Evolutionary conservation across 2,797 vertebrate species (phyloP).

Genomic region (Phrynocephalus forsythii): DNA sequence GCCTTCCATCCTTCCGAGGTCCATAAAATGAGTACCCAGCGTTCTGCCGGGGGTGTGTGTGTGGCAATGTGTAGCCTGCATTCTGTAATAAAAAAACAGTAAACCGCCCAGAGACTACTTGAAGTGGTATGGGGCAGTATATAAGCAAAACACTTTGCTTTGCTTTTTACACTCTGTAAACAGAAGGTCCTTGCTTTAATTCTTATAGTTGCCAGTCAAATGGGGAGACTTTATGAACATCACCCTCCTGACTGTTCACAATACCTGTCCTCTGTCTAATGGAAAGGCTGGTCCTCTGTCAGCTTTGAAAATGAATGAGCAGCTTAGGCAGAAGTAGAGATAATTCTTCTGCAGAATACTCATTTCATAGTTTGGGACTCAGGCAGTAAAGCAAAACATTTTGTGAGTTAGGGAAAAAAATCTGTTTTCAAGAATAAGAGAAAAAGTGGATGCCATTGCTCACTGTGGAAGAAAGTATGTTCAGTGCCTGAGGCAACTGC

Average conservation of each 20-base stretch:
- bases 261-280: background rate
- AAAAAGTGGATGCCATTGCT: slow-evolving; percentile 5
- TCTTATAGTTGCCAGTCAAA: background rate
- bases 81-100: too few relatives aligned
- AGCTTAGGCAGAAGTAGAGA: background rate
- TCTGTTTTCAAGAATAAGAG: slow-evolving; percentile 14
- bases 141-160: too few relatives aligned
- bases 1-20: too few relatives aligned
- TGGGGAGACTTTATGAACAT: background rate
- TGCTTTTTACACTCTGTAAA: background rate
- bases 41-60: too few relatives aligned
- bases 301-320: background rate
- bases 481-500: slow-evolving; percentile 32
- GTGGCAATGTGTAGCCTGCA: too few relatives aligned
- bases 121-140: too few relatives aligned
- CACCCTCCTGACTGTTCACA: background rate
- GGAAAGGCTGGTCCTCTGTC: background rate
- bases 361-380: background rate
- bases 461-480: slow-evolving; percentile 22
- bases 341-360: background rate
- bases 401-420: background rate
- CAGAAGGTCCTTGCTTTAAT: background rate
- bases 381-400: background rate
- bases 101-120: too few relatives aligned
- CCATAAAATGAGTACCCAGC: too few relatives aligned